phyloP scores from a whole-genome alignment of 2,797 vertebrate genomes.

The Phyllotis vaccarum region DNA sequence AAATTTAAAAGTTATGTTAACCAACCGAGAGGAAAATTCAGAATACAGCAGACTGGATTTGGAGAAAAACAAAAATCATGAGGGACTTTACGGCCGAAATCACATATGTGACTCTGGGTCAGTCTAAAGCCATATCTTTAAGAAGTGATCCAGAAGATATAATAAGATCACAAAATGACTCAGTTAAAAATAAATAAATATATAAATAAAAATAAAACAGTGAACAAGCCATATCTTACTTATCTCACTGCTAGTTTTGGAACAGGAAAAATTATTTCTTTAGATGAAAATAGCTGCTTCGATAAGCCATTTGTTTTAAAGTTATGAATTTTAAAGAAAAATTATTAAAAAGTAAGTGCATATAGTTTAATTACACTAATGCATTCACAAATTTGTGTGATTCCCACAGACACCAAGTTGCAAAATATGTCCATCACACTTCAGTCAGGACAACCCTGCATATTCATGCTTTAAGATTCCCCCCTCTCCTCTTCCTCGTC shows the following conservation, averaged over 20 bases:
- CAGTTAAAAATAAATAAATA: no score
- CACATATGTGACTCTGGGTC: no score
- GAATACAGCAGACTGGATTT: no score
- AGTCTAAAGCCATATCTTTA: no score
- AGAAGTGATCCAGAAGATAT: no score
- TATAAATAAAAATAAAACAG: no score
- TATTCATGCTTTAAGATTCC: no score
- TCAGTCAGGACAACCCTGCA: neutral
- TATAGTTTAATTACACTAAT: neutral
- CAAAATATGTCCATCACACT: neutral
- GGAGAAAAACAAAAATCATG: no score
- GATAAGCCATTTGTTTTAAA: neutral
- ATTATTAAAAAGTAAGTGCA: neutral
- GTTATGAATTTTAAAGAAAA: neutral
- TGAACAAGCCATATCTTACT: neutral
- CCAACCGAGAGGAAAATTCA: no score
- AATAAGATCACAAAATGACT: no score
- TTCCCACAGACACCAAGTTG: neutral
- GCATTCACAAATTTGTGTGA: neutral
- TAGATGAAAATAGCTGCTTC: neutral
- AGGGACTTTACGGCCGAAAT: no score
- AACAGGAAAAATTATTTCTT: neutral
- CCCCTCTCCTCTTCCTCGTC: rapidly evolving
- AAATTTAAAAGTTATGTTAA: no score
- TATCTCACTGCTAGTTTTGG: neutral